These are phyloP conservation scores for Priapulus caudatus DNA, from an alignment of 2,888 invertebrate species.

Conservation along the genomic window DNA sequence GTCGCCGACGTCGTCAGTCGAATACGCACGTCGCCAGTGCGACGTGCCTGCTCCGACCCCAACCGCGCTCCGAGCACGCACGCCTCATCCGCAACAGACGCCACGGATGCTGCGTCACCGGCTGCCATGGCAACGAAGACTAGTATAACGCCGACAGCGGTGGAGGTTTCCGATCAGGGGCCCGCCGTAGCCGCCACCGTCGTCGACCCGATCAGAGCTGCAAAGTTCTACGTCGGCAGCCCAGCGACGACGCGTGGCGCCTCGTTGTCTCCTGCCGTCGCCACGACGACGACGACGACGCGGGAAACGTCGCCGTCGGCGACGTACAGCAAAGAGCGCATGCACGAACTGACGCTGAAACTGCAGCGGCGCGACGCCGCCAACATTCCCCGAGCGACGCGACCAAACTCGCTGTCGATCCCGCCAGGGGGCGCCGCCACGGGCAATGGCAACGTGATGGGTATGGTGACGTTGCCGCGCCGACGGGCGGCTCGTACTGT, in stretches of 20 bases:
- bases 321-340: not conserved
- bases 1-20: not conserved
- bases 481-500: too few relatives aligned
- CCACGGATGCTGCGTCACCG: not conserved
- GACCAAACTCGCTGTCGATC: not conserved
- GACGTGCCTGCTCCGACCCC: not conserved
- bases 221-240: not conserved
- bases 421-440: not conserved
- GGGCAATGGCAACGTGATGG: too few relatives aligned
- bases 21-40: not conserved
- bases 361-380: not conserved
- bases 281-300: too few relatives aligned
- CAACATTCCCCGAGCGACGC: not conserved
- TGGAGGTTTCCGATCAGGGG: too few relatives aligned
- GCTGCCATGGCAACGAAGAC: too few relatives aligned
- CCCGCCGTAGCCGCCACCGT: not conserved
- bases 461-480: too few relatives aligned
- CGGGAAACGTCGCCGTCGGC: not conserved
- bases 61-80: not conserved
- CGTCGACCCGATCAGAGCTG: not conserved
- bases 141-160: too few relatives aligned
- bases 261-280: not conserved
- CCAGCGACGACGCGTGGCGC: not conserved
- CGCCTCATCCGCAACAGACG: not conserved
- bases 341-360: constrained; percentile 3